These are phyloP conservation scores for Phylloscopus collybita DNA, from an alignment of 2,797 vertebrate species.

Conservation along the genomic window DNA sequence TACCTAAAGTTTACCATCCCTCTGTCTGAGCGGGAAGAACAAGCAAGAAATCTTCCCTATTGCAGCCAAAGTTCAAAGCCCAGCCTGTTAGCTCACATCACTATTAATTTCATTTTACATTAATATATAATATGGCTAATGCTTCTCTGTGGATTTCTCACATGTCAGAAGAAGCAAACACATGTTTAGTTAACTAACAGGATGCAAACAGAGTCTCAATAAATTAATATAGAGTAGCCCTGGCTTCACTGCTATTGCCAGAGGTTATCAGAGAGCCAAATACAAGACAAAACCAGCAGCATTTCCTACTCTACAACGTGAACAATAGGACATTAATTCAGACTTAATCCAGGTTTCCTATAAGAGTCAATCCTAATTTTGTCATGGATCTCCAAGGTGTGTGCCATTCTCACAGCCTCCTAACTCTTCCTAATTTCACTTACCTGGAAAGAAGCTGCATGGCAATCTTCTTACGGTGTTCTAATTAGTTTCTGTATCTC, in stretches of 20 bases:
- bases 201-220: background rate
- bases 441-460: background rate
- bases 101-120: slow-evolving; percentile 41
- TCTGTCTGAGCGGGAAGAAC: background rate
- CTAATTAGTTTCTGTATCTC: background rate
- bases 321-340: background rate
- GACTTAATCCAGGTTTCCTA: background rate
- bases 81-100: slow-evolving; percentile 21
- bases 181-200: background rate
- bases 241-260: background rate
- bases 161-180: slow-evolving; percentile 11
- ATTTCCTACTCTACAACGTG: accelerated
- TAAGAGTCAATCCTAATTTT: background rate
- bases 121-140: slow-evolving; percentile 57
- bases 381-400: background rate
- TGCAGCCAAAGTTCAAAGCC: slow-evolving; percentile 29
- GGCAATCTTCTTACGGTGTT: background rate
- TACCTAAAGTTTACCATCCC: background rate
- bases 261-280: background rate
- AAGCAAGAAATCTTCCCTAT: background rate
- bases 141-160: slow-evolving; percentile 53
- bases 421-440: background rate
- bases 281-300: background rate
- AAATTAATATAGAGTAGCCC: background rate
- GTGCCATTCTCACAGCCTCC: background rate